Percentiles rank a stretch among this genome's conserved stretches.
Evolutionary conservation across 2,888 invertebrate genomes (phyloP).

Genomic region (Cheilosia vernalis): DNA sequence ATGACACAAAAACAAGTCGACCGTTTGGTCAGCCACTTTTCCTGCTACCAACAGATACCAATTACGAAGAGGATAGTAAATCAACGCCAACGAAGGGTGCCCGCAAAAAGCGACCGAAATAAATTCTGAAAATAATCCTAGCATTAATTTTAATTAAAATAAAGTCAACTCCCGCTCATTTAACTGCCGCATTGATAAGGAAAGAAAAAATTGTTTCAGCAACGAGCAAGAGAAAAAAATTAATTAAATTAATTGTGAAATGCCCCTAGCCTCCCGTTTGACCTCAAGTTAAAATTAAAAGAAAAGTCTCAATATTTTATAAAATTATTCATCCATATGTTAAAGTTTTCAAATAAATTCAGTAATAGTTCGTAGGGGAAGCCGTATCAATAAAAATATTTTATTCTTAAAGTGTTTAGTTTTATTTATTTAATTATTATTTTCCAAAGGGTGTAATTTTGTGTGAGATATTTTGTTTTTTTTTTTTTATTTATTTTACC

Average conservation of each 20-base stretch:
- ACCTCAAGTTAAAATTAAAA: slow-evolving; percentile 9
- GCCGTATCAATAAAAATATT: slow-evolving; percentile 45
- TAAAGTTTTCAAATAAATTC: slow-evolving; percentile 21
- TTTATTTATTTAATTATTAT: slow-evolving; percentile 23
- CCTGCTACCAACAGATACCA: slow-evolving; percentile 85
- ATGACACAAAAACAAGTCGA: slow-evolving; percentile 84
- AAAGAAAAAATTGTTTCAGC: background rate
- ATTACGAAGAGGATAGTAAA: slow-evolving; percentile 74
- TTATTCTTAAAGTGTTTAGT: slow-evolving; percentile 54
- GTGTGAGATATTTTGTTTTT: background rate
- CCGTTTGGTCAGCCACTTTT: slow-evolving; percentile 92
- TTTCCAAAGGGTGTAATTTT: background rate
- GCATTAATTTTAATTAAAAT: slow-evolving; percentile 60
- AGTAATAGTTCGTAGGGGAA: slow-evolving; percentile 23
- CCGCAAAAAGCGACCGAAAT: slow-evolving; percentile 76
- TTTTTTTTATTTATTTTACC: background rate
- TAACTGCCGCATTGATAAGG: slow-evolving; percentile 44
- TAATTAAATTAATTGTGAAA: background rate
- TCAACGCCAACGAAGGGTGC: slow-evolving; percentile 77
- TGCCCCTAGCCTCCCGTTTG: background rate
- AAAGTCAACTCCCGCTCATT: slow-evolving; percentile 9
- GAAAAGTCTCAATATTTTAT: slow-evolving; percentile 58
- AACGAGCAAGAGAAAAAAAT: background rate
- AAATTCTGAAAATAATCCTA: slow-evolving; percentile 64
- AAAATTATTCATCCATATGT: slow-evolving; percentile 14